Evolutionary conservation across 2,797 vertebrate species (phyloP), one percentile per base, ranked within the genome.

Genomic region (Dallia pectoralis): DNA sequence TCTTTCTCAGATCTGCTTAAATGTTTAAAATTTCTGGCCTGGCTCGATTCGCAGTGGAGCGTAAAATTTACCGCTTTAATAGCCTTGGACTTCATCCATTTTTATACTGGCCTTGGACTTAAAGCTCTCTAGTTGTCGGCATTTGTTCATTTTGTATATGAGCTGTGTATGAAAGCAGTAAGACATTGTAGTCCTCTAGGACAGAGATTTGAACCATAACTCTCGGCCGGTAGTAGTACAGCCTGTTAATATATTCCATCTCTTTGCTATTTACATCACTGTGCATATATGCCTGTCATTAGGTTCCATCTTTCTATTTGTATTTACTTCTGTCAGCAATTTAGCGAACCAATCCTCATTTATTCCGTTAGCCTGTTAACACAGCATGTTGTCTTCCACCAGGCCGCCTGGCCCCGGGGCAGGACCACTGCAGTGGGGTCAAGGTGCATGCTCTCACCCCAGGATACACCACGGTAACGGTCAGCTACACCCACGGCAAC

Each of bases 401-500:
- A 95, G 94, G 85, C 76, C 86, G 88, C 36, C 72, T 94, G 77
- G 78, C 83, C 53, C 90, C 92, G 2, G 92, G 91, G 74, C 84
- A 86, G 79, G 82, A 78, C 30, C 88, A 90, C 88, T 95, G 93
- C 87, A 93, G 92, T 40, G 93, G 92, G 4, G 90, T 99, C 70
- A 86, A 74, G 76, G 93, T 95, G 77, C 92, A 91, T 81, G 96
- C 95, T 0, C 84, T 96, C 72, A 78, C 89, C 25, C 93, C 92
- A 18, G 97, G 97, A 0, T 92, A 94, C 82, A 93, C 92, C 16
- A 74, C 84, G 47, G 87, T 95, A 0, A 86, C 88, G 47, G 92
- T 95, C 82, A 94, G 92, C 89, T 94, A 94, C 83, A 88, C 88
- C 74, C 95, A 95, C 0, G 91, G 93, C 71, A 94, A 91, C 0